Percentiles rank a stretch among this genome's conserved stretches.
phyloP scores from a whole-genome alignment of 37 sponge, comb jelly and placozoan genomes.

The Axinella damicornis region DNA sequence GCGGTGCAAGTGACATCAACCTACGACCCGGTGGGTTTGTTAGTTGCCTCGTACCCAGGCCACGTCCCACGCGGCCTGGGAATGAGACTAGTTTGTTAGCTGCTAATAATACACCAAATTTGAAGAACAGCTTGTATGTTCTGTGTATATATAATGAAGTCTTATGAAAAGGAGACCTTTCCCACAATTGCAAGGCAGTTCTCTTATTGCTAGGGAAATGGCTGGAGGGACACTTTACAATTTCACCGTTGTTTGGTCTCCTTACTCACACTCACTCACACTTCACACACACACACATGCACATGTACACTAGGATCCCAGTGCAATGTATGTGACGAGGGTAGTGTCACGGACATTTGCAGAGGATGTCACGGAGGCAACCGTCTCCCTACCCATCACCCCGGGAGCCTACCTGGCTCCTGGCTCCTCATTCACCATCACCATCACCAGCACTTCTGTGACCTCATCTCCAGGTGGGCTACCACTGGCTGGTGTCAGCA shows the following conservation, averaged over 20 bases:
- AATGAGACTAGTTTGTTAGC: too few species aligned
- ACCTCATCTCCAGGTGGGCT: not conserved
- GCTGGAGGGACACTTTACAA: too few species aligned
- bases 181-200: too few species aligned
- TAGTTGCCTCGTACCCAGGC: not conserved
- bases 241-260: too few species aligned
- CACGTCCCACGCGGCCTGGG: not conserved
- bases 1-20: constrained; percentile 14
- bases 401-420: constrained; percentile 53
- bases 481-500: too few species aligned
- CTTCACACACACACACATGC: too few species aligned
- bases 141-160: too few species aligned
- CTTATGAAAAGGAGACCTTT: too few species aligned
- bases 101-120: too few species aligned
- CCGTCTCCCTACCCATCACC: constrained; percentile 39
- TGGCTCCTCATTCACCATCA: constrained; percentile 41
- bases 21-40: constrained; percentile 44
- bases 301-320: constrained; percentile 1
- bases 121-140: too few species aligned
- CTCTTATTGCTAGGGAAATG: too few species aligned
- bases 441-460: constrained; percentile 50
- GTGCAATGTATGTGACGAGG: constrained; percentile 5
- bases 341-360: not conserved
- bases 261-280: too few species aligned
- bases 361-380: not conserved